These are phyloP conservation scores for Saccostrea glomerata DNA, from an alignment of 1,140 invertebrate species.

Conservation along the genomic window DNA sequence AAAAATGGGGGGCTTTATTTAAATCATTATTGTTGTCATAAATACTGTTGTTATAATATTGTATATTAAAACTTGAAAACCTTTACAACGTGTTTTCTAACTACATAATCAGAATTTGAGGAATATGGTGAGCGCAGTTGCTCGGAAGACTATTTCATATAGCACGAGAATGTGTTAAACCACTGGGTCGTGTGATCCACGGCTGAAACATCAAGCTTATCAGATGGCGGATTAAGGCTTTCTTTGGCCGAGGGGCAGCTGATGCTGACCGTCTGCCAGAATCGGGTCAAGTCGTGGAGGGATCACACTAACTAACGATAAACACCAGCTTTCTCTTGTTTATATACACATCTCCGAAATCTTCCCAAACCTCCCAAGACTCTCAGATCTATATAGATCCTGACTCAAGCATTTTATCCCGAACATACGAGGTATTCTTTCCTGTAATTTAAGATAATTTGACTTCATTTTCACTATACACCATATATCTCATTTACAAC, in stretches of 20 bases:
- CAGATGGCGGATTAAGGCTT: background rate
- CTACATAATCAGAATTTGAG: background rate
- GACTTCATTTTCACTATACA: too few species aligned
- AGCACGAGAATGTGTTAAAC: too few species aligned
- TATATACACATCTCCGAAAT: too few species aligned
- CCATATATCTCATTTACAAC: too few species aligned
- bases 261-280: background rate
- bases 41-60: conserved; percentile 20
- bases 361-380: too few species aligned
- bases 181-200: background rate
- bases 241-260: background rate
- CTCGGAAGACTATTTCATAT: too few species aligned
- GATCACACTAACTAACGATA: background rate
- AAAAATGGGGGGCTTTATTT: conserved; percentile 7
- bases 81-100: background rate
- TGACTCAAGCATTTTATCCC: too few species aligned
- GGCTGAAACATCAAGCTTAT: background rate
- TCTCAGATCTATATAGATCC: too few species aligned
- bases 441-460: too few species aligned
- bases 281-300: background rate
- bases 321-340: too few species aligned
- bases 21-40: conserved; percentile 20
- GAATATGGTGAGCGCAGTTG: too few species aligned
- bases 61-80: conserved; percentile 20
- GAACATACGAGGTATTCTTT: too few species aligned